Evolutionary conservation across 1,140 invertebrate species (phyloP), one percentile per base, ranked within the genome.

Genomic region (Cydia strobilella): DNA sequence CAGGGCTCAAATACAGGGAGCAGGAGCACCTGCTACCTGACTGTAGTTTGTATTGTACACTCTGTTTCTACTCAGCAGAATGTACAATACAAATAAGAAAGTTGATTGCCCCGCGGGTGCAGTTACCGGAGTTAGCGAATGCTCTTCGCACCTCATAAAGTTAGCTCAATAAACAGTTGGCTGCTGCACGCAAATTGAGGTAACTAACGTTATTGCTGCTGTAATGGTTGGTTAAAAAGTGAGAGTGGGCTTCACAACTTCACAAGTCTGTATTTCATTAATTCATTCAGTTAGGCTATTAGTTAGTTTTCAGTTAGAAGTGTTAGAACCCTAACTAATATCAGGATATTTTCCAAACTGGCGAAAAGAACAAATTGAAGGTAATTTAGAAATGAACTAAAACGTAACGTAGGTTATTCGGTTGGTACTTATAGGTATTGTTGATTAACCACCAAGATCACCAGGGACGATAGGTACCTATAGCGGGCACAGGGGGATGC

Each of bases 81-180:
- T 51, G 5, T 51, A 51, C 13, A 59, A 59, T 23, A 23, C 15
- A 59, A 59, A 83, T 65, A 18, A 4, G 77, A 82, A 83, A 85
- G 84, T 86, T 87, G 85, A 82, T 85, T 86, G 83, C 84, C 84
- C 81, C 74, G 66, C 77, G 72, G 35, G 42, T 45, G 42, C 42
- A 15, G 42, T 12, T 78, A 75, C 71, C 76, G 78, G 76, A 76
- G 45, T 80, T 84, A 80, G 74, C 75, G 65, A 75, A 74, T 39
- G 77, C 76, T 84, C 86, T 85, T 86, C 84, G 83, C 85, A 83
- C 83, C 80, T 76, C 77, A 31, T 69, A 69, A 69, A 69, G 65
- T 66, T 13, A 2, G 31, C 65, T 39, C 27, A 10, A 20, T 12
- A 59, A 59, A 59, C 54, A 59, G 15, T 23, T 51, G 48, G n/a